A percentile compares a stretch with the other conserved stretches of the same genome.
phyloP scores from a whole-genome alignment of 2,888 invertebrate genomes.

The Drosophila austrosaltans region DNA sequence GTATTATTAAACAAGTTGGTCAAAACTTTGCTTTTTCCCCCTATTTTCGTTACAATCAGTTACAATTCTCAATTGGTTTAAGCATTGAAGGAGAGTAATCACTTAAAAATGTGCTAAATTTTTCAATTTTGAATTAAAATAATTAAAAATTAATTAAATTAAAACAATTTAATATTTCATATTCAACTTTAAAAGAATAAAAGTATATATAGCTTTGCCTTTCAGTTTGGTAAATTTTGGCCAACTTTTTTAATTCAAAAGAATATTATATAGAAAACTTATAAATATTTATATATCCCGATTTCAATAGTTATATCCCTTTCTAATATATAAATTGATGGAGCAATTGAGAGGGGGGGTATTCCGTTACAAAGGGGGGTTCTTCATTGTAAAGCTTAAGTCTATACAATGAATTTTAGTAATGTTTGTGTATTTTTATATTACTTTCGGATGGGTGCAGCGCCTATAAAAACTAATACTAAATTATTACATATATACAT shows the following conservation, averaged over 20 bases:
- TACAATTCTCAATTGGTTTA: neutral
- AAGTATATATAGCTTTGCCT: neutral
- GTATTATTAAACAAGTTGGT: neutral
- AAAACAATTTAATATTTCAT: too few relatives aligned
- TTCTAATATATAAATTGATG: neutral
- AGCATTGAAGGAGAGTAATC: neutral
- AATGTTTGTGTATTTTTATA: neutral
- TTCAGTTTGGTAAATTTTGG: neutral
- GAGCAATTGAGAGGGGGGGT: neutral
- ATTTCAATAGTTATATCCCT: neutral
- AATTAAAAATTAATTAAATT: too few relatives aligned
- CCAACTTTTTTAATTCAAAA: neutral
- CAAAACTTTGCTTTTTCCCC: neutral
- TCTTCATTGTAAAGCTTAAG: neutral
- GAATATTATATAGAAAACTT: neutral
- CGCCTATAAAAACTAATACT: neutral
- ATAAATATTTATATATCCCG: neutral
- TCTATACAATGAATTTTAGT: neutral
- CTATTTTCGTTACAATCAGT: too few relatives aligned
- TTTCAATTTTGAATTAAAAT: too few relatives aligned
- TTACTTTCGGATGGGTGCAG: neutral
- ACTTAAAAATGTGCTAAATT: too few relatives aligned
- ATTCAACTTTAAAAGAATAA: neutral
- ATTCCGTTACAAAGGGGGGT: neutral
- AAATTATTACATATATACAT: slow-evolving; percentile 1